A percentile compares a stretch with the other conserved stretches of the same genome.
Conservation (phyloP, 2,888 invertebrate species). For the Odontomyia ornata region DNA sequence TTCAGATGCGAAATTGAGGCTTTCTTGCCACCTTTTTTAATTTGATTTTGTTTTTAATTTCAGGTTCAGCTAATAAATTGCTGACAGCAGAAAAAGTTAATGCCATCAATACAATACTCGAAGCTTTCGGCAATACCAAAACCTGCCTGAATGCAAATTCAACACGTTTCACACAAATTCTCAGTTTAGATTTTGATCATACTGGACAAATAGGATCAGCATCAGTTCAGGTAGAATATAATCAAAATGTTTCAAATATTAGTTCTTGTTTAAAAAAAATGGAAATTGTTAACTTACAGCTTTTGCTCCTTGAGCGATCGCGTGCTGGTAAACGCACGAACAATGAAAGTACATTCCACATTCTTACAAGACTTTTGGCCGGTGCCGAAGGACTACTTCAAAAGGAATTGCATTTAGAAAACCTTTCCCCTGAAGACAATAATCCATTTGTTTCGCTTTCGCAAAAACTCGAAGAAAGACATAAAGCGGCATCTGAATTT, state of each 20-base stretch:
- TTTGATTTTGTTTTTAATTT: constrained; percentile 15
- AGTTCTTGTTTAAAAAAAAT: not conserved
- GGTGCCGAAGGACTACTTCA: constrained; percentile 85
- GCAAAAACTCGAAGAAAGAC: constrained; percentile 82
- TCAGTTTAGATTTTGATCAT: constrained; percentile 94
- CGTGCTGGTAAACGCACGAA: constrained; percentile 73
- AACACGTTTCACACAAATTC: constrained; percentile 89
- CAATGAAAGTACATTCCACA: constrained; percentile 69
- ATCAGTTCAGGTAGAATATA: constrained; percentile 81
- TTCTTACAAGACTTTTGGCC: constrained; percentile 67
- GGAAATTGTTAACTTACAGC: constrained; percentile 69
- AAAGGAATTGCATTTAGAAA: constrained; percentile 84
- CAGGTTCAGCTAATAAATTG: constrained; percentile 74
- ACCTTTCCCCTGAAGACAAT: constrained; percentile 70
- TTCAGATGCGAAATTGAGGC: too few relatives aligned
- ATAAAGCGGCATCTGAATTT: constrained; percentile 83
- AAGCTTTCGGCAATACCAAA: constrained; percentile 89
- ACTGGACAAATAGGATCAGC: constrained; percentile 90
- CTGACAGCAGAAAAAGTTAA: constrained; percentile 84
- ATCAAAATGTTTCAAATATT: not conserved
- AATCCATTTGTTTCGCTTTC: constrained; percentile 83
- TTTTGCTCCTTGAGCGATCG: constrained; percentile 81
- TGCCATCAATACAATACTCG: constrained; percentile 83
- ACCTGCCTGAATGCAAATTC: constrained; percentile 88
- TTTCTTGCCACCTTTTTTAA: too few relatives aligned